A percentile compares a stretch with the other conserved stretches of the same genome.
Evolutionary conservation across 2,797 vertebrate species (phyloP).

Genomic region (Sarcophilus harrisii): DNA sequence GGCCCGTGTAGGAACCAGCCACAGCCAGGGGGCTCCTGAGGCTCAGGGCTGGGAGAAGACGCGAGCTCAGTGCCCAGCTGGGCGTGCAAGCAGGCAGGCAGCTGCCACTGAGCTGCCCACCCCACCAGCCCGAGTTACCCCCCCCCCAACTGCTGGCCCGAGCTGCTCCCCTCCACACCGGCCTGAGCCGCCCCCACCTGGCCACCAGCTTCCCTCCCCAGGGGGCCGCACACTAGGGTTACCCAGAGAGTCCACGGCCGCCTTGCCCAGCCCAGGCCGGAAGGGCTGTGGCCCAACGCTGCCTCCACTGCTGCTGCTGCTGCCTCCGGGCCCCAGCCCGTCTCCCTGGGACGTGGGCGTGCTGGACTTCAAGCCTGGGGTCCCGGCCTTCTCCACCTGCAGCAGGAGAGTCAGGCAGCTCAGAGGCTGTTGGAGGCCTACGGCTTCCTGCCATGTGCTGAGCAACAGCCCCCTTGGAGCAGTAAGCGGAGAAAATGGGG

Average conservation of each 20-base stretch:
- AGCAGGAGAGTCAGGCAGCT: accelerated
- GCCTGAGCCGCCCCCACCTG: neutral
- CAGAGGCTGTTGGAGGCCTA: neutral
- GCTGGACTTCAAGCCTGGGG: conserved; percentile 92
- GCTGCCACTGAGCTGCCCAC: too few relatives aligned
- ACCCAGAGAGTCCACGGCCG: conserved; percentile 90
- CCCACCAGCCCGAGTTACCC: too few relatives aligned
- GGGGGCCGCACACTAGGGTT: conserved; percentile 53
- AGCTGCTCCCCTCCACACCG: too few relatives aligned
- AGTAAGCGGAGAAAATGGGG: too few relatives aligned
- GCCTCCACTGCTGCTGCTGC: conserved; percentile 45
- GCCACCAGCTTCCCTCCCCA: too few relatives aligned
- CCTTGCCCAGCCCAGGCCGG: conserved; percentile 87
- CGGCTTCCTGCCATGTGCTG: too few relatives aligned
- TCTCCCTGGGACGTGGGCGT: conserved; percentile 92
- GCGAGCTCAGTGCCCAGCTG: neutral
- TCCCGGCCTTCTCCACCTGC: conserved; percentile 93
- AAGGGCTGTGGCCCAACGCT: conserved; percentile 86
- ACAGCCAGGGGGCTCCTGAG: conserved; percentile 91
- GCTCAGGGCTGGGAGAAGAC: conserved; percentile 86
- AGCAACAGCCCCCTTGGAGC: neutral
- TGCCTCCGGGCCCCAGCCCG: conserved; percentile 85
- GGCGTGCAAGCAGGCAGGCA: too few relatives aligned
- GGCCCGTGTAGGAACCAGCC: conserved; percentile 91
- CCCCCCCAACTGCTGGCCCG: neutral